Evolutionary conservation across 2,888 invertebrate genomes (phyloP).

Genomic region (Cheilosia impressa): DNA sequence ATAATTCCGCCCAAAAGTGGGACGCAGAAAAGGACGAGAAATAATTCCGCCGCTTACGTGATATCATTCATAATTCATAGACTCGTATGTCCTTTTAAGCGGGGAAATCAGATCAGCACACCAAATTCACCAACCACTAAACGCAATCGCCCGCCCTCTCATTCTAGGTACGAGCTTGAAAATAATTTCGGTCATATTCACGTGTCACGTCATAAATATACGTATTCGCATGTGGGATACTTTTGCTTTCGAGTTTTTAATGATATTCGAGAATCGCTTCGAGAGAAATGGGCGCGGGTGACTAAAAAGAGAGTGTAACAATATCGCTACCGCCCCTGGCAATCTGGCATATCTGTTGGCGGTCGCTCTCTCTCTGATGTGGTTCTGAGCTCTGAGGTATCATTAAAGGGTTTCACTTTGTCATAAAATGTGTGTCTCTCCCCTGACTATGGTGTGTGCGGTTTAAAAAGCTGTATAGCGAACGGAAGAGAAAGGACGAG

Average conservation of each 20-base stretch:
- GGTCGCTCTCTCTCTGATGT: constrained; percentile 47
- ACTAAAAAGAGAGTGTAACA: background rate
- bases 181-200: constrained; percentile 31
- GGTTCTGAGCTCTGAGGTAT: constrained; percentile 59
- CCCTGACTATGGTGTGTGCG: background rate
- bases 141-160: constrained; percentile 16
- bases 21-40: constrained; percentile 42
- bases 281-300: constrained; percentile 13
- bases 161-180: constrained; percentile 23
- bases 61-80: constrained; percentile 68
- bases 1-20: constrained; percentile 23
- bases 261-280: constrained; percentile 25
- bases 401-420: constrained; percentile 62
- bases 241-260: constrained; percentile 24
- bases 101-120: background rate
- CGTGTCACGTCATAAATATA: too few species aligned
- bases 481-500: constrained; percentile 8
- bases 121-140: constrained; percentile 21
- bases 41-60: constrained; percentile 64
- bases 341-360: constrained; percentile 16
- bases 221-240: background rate
- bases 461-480: background rate
- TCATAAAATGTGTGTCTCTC: constrained; percentile 32
- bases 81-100: constrained; percentile 22
- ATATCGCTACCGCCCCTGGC: constrained; percentile 14